Base-by-base conservation (phyloP, 92 coral and sea anemone genomes). In the Actinostola sp. region DNA sequence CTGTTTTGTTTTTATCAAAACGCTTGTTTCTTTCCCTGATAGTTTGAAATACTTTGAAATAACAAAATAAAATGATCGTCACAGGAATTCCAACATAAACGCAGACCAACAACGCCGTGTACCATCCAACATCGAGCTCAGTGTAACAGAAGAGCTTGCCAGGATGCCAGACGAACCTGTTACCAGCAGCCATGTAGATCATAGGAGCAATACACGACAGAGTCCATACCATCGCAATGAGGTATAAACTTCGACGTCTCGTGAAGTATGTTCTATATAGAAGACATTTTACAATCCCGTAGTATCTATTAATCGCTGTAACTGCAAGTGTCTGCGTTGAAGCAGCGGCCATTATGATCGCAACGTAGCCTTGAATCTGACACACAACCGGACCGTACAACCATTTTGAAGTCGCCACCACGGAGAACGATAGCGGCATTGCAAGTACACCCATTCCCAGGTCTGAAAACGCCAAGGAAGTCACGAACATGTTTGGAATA, bases 391-490 rank as follows among this genome's bases (percentile, higher is more conserved):
- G 49, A 46, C 82, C 68, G 51, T 77, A 88, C n/a, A 77, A 71
- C 85, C 84, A 88, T 5, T 49, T 3, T 1, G 89, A 73, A 11
- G 57, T 54, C n/a, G 52, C 79, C 4, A 88, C 34, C 12, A 53
- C 71, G 0, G 79, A 27, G 23, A 73, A 30, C 6, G 73, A 51
- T 0, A 88, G 53, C 10, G 92, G 92, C 55, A 74, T 34, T 17
- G 61, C 60, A 1, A 73, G 17, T 27, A 57, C 39, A 0, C 78
- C 92, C 60, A 88, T 45, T 11, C 71, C 82, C 28, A 78, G 51
- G 49, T 88, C 93, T 0, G 93, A 69, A 6, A 88, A 43, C 13
- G 93, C 93, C 9, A 88, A 73, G 38, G 93, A 88, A 1, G 80
- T 53, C 1, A 84, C 72, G 69, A 88, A 75, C 39, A 65, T 28